Base-by-base conservation (phyloP, 37 sponge, comb jelly and placozoan species). In the Eunapius fragilis region DNA sequence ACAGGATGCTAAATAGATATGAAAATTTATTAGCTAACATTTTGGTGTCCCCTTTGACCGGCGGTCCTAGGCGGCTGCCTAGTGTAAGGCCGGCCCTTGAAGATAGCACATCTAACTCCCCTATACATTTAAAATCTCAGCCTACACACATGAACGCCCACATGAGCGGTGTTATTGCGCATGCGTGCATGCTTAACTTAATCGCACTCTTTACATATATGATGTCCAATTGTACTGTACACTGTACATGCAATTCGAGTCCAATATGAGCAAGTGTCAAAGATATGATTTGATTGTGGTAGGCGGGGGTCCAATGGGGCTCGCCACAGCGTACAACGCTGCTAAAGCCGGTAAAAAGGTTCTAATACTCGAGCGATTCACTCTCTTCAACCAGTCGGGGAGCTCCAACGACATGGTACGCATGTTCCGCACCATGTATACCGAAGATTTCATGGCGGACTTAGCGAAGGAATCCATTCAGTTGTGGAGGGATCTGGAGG, bases 401-500 rank as follows among this genome's bases (percentile, higher is more conserved):
- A 76, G 77, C 77, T 76, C 77, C 34, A 76, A 76, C 34, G 77
- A 76, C 37, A 24, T 76, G 34, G 77, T 76, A 35, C 33, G 77
- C 31, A 76, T 76, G 77, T 76, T 76, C 34, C 77, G 77, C 47
- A 76, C 77, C 25, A 76, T 76, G 77, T 76, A 76, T 35, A 76
- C 77, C 9, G 77, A 76, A 37, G 77, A 76, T 12, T 76, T 36
- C 36, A 76, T 76, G 77, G 77, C 77, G 25, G 47, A 76, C 77
- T 35, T 76, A 35, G 77, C 77, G 22, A 31, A 76, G 25, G 34
- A 35, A 36, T 76, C 77, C 35, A 36, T 76, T 34, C 36, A 76
- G 32, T 25, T 36, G 31, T 76, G 77, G 77, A 35, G 23, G 3
- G 36, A 76, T 5, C 77, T 76, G 77, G 77, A 76, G 23, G 37